A percentile compares a stretch with the other conserved stretches of the same genome.
Evolutionary conservation across 2,797 vertebrate genomes (phyloP).

Genomic region (Takifugu ocellatus): DNA sequence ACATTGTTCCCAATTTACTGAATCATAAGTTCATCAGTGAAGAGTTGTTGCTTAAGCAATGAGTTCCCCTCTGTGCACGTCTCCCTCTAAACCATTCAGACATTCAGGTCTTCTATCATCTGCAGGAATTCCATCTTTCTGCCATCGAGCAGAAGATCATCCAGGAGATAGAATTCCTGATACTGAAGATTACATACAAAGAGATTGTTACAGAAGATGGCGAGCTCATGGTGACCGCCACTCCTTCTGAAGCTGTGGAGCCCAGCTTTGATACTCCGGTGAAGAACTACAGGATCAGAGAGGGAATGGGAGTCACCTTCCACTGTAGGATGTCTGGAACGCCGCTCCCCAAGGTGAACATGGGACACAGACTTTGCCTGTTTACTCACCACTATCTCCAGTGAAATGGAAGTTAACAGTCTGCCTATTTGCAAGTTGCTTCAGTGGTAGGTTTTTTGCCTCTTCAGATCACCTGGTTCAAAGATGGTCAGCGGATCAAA

Average conservation of each 20-base stretch:
- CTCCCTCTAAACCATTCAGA: too few species aligned
- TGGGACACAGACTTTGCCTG: too few species aligned
- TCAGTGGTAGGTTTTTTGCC: too few species aligned
- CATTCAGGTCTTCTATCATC: not conserved
- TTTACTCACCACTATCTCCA: too few species aligned
- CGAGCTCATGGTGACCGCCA: conserved; percentile 84
- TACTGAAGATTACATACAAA: conserved; percentile 88
- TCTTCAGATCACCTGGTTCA: conserved; percentile 91
- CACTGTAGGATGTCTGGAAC: conserved; percentile 90
- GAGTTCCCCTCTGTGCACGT: too few species aligned
- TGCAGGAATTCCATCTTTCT: conserved; percentile 92
- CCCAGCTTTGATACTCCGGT: conserved; percentile 84
- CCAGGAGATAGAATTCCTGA: conserved; percentile 90
- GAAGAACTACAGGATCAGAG: conserved; percentile 92
- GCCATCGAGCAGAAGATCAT: conserved; percentile 91
- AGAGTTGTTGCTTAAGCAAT: too few species aligned
- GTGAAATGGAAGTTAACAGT: too few species aligned
- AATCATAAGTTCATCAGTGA: not conserved
- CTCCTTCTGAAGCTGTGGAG: conserved; percentile 80
- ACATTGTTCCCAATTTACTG: not conserved
- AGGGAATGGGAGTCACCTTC: conserved; percentile 93
- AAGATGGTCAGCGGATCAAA: conserved; percentile 91
- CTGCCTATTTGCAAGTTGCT: too few species aligned
- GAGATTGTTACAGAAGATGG: conserved; percentile 91
- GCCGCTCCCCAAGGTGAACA: conserved; percentile 88